Evolutionary conservation across 2,113 vertebrate genomes (phyloP).

Genomic region (Astur gentilis): DNA sequence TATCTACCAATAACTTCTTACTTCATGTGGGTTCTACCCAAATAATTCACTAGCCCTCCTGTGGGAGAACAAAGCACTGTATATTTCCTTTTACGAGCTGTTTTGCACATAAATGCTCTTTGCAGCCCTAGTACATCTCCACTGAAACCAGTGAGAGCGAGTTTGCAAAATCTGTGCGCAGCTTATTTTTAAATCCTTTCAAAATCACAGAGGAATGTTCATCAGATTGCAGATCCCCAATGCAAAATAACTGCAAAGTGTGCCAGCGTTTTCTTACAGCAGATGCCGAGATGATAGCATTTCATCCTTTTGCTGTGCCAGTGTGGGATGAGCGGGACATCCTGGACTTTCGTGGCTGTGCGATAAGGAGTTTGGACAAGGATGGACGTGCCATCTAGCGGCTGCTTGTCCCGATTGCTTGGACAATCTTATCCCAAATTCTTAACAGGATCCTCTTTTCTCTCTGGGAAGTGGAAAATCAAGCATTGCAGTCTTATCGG

Average conservation of each 20-base stretch:
- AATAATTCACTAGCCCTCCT: constrained; percentile 56
- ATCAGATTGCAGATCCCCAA: background rate
- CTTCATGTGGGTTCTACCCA: constrained; percentile 59
- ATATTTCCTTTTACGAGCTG: constrained; percentile 55
- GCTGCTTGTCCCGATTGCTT: background rate
- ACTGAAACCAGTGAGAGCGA: background rate
- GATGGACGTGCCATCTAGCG: background rate
- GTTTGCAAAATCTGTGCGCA: background rate
- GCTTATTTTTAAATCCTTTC: constrained; percentile 24
- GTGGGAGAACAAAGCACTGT: constrained; percentile 58
- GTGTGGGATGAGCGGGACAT: rapidly evolving
- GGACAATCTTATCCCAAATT: background rate
- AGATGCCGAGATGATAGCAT: background rate
- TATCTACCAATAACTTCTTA: constrained; percentile 53
- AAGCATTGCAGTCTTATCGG: background rate
- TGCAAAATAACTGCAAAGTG: background rate
- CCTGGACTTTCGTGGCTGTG: background rate
- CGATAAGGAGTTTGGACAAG: background rate
- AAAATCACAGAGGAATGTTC: background rate
- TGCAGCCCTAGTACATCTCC: constrained; percentile 29
- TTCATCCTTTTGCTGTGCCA: background rate
- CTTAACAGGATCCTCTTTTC: background rate
- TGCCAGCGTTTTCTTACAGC: background rate
- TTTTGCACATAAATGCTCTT: constrained; percentile 48
- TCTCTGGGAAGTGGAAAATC: background rate